Evolutionary conservation across 2,113 vertebrate species (phyloP), one percentile per base, ranked within the genome.

Genomic region (Halcyon malimbica): DNA sequence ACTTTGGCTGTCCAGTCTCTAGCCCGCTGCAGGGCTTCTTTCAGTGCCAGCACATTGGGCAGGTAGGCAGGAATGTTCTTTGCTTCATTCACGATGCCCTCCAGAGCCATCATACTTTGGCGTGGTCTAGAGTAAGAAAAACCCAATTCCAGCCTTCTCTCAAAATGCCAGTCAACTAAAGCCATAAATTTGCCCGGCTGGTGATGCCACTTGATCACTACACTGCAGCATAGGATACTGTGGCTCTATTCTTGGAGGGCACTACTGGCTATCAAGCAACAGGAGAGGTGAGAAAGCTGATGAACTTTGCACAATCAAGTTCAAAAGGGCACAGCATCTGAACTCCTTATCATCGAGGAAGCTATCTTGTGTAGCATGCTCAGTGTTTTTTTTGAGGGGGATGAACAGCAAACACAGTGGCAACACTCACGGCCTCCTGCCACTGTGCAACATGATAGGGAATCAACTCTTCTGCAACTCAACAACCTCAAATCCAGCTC

Each of bases 21-120:
- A 84, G 99, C 99, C 93, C 99, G 99, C 81, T 99, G 99, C 56
- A 99, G 97, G 35, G 99, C 99, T 83, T 99, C 99, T 95, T 99
- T 98, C 63, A 99, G 98, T 37, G 99, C 98, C 94, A 99, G 94
- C 59, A 99, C 98, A 70, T 99, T 99, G 51, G 99, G 99, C 26
- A 99, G 98, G 96, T 99, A 99, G 6, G 99, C 99, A 82, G 99
- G 99, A 97, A 99, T 99, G 97, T 99, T 99, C 96, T 98, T 98
- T 7, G 99, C 99, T 97, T 99, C 99, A 26, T 98, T 98, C 64
- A 99, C 98, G 13, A 99, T 99, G 97, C 98, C 98, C 96, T 99
- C 99, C 97, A 99, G 98, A 67, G 98, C 99, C 83, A 98, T 94
- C 98, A 99, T 98, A 63, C 98, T 99, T 97, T 99, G 99, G 16